Base-by-base conservation (phyloP, 2,797 vertebrate genomes). In the Picus viridis region DNA sequence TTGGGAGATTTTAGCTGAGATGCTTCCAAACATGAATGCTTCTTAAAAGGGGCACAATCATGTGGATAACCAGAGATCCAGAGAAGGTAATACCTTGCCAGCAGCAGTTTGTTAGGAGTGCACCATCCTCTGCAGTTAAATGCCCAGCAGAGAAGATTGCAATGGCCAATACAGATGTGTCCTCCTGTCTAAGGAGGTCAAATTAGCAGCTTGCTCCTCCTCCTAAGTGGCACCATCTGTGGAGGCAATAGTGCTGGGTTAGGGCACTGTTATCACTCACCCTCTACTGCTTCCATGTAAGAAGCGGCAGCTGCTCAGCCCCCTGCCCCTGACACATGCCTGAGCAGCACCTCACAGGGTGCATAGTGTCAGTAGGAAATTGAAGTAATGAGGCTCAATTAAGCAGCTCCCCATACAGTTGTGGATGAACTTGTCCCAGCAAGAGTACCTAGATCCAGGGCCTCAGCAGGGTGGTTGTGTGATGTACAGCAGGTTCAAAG, bases 401-500 rank as follows among this genome's bases (percentile, higher is more conserved):
- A 86, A 85, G 86, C 89, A 93, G 92, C 85, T 95, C 72, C 83
- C 76, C 81, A 93, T 90, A 94, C 57, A 72, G 80, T 30, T 2
- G 0, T 53, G 88, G 90, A 75, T 91, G 93, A 91, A 79, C 95
- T 92, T 93, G 93, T 96, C 95, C 96, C 95, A 96, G 93, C 87
- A 91, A 95, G 93, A 76, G 80, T 84, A 93, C 30, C 92, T 62
- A 69, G 87, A 83, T 74, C 87, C 94, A 91, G 71, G 51, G 80
- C 86, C 96, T 96, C 93, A 86, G 87, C 82, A 86, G 93, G 93
- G 87, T 71, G 75, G 89, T 77, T 89, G 69, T 93, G 85, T 94
- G 92, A 93, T 84, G 83, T 92, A 85, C 87, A 93, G 92, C 80
- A 93, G 85, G 85, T 96, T 95, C 93, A 96, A 96, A 96, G 95